Conservation (phyloP, 2,797 vertebrate species). For the Columba guinea region DNA sequence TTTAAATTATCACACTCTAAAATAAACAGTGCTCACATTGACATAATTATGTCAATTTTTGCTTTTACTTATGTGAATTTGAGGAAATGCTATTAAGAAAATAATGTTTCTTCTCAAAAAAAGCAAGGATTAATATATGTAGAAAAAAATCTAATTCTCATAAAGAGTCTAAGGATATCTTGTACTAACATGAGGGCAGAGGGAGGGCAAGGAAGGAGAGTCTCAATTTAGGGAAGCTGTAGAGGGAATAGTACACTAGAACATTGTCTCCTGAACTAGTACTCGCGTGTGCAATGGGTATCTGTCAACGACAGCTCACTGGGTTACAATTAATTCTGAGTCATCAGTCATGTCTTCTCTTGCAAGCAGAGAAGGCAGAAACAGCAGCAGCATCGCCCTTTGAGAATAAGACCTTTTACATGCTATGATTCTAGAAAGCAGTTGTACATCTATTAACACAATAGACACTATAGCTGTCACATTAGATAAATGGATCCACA, state of each 20-base stretch:
- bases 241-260: not conserved
- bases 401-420: conserved; percentile 25
- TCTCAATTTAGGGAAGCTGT: not conserved
- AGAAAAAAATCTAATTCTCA: not conserved
- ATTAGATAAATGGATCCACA: conserved; percentile 21
- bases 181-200: not conserved
- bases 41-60: not conserved
- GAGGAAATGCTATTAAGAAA: not conserved
- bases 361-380: conserved; percentile 17
- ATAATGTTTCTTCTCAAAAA: not conserved
- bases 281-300: not conserved
- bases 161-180: not conserved
- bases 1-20: not conserved
- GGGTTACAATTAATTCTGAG: conserved; percentile 50
- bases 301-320: conserved; percentile 32
- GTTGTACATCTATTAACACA: conserved; percentile 20
- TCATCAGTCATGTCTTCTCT: conserved; percentile 31
- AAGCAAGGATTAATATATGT: not conserved
- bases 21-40: not conserved
- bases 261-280: not conserved
- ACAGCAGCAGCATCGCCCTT: not conserved
- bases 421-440: conserved; percentile 14
- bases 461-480: conserved; percentile 1
- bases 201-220: not conserved
- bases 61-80: not conserved